Evolutionary conservation across 2,888 invertebrate genomes (phyloP), one percentile per base, ranked within the genome.

Genomic region (Calameuta idolon): DNA sequence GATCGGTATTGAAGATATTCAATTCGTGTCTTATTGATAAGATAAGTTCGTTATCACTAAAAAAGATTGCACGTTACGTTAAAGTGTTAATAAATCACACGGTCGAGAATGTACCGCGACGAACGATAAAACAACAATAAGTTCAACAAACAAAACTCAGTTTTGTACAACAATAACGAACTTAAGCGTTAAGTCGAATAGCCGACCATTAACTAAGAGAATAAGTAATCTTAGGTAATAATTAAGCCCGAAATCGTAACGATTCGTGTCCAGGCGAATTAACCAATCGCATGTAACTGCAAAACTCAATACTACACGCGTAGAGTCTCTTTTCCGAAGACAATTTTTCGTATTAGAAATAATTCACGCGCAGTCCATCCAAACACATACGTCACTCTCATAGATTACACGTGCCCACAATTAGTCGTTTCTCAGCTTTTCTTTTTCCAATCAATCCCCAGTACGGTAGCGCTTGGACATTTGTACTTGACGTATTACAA

Each of bases 401-500:
- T 55, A 23, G 55, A 55, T 23, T 55, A 55, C 15, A 55, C 55
- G 23, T 55, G 15, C 23, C 23, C 23, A 9, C 2, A 55, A 55
- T 23, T 23, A 23, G 15, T 3, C 74, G 11, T 74, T 74, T 35
- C 15, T 11, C 15, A 5, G 15, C 30, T 34, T 30, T 15, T 11
- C 71, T 4, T 71, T 40, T 15, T 23, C 9, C 23, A 23, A 55
- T 9, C 55, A 55, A 55, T 55, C 55, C 23, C 55, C 23, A 55
- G 55, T 55, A 23, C 2, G 9, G 23, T 55, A 55, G 23, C 78
- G 85, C 87, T 86, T 88, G 83, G 85, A 86, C 83, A 87, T 89
- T 89, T 89, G 88, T 89, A 89, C 89, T 89, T 86, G 85, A 85
- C 83, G 82, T 86, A 84, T 86, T 83, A 83, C 82, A 83, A 79